Evolutionary conservation across 2,888 invertebrate genomes (phyloP).

Genomic region (Clostera curtula): DNA sequence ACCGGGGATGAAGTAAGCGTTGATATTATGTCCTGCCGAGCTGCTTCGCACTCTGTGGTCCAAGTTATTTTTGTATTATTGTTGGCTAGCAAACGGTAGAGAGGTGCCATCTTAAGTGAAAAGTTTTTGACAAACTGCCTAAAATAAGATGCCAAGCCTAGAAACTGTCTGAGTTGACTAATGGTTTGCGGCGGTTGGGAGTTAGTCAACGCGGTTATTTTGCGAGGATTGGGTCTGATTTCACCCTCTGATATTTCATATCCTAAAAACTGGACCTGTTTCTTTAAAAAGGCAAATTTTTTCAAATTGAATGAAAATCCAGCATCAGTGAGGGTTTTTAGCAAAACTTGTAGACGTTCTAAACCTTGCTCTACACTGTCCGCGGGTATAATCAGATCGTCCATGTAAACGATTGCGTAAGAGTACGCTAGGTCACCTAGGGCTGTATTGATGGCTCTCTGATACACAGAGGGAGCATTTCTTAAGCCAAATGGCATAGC

Average conservation of each 20-base stretch:
- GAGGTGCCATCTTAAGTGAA: slow-evolving; percentile 3
- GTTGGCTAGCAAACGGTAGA: neutral
- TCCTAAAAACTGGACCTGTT: too few species aligned
- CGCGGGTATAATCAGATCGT: neutral
- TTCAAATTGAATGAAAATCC: too few species aligned
- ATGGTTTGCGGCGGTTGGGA: neutral
- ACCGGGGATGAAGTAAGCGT: neutral
- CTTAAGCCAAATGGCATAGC: too few species aligned
- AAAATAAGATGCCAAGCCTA: neutral
- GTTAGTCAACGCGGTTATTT: neutral
- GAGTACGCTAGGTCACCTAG: slow-evolving; percentile 9
- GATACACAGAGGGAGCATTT: too few species aligned
- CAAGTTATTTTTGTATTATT: neutral
- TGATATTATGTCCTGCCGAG: neutral
- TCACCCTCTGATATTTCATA: too few species aligned
- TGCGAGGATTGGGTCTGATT: too few species aligned
- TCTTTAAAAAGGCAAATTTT: too few species aligned
- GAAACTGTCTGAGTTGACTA: neutral
- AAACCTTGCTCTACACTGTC: neutral
- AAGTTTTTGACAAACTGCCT: neutral
- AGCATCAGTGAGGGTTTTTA: too few species aligned
- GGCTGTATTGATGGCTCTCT: slow-evolving; percentile 8
- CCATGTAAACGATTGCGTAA: slow-evolving; percentile 10
- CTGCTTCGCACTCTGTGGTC: neutral
- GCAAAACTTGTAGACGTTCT: neutral